phyloP scores from a whole-genome alignment of 2,888 invertebrate genomes.

The Cybosia mesomella region DNA sequence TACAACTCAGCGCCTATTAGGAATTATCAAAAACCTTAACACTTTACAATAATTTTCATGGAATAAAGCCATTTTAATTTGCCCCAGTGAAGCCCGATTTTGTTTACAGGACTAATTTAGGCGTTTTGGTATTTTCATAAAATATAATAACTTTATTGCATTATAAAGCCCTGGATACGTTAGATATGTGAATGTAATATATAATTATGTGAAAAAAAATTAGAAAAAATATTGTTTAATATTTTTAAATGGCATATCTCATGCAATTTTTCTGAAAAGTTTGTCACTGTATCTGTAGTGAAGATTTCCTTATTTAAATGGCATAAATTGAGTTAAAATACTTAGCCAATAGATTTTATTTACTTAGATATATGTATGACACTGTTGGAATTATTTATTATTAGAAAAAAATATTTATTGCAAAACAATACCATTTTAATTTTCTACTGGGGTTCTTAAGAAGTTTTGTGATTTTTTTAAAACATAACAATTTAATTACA shows the following conservation, averaged over 20 bases:
- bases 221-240: neutral
- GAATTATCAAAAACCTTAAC: constrained; percentile 75
- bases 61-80: constrained; percentile 64
- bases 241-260: neutral
- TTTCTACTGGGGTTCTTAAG: constrained; percentile 22
- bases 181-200: constrained; percentile 16
- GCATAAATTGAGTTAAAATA: too few species aligned
- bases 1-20: constrained; percentile 82
- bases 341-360: neutral
- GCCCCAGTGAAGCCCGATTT: constrained; percentile 49
- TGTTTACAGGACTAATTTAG: constrained; percentile 14
- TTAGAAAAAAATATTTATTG: neutral
- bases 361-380: neutral
- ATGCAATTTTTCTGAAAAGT: neutral
- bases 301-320: neutral
- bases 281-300: too few species aligned
- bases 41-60: constrained; percentile 66
- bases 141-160: constrained; percentile 24
- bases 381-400: neutral
- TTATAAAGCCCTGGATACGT: constrained; percentile 21
- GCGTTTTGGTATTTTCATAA: constrained; percentile 14
- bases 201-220: constrained; percentile 10
- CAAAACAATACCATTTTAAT: constrained; percentile 63
- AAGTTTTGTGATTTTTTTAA: constrained; percentile 14
- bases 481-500: constrained; percentile 23